Conservation (phyloP, 1,140 invertebrate genomes). For the Meloidogyne floridensis region DNA sequence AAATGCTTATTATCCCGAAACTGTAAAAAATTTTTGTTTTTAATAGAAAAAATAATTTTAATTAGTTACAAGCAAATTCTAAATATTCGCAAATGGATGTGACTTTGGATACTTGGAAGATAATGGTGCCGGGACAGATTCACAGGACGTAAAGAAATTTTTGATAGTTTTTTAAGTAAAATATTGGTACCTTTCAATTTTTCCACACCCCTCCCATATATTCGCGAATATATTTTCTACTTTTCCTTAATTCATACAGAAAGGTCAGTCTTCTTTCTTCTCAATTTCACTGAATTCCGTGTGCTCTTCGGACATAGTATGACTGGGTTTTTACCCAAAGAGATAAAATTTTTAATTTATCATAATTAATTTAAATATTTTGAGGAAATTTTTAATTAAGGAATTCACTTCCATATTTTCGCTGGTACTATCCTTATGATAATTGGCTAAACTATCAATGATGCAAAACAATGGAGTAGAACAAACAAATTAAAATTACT, state of each 20-base stretch:
- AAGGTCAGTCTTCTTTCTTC: too few species aligned
- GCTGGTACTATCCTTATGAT: conserved; percentile 30
- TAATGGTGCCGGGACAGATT: conserved; percentile 27
- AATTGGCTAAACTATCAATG: conserved; percentile 23
- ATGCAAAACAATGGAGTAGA: neutral
- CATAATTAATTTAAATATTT: too few species aligned
- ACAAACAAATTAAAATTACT: neutral
- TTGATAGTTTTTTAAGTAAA: neutral
- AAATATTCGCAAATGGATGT: conserved; percentile 25
- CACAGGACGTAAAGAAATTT: conserved; percentile 13
- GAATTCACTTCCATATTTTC: conserved; percentile 23
- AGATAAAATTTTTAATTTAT: too few species aligned
- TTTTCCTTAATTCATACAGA: too few species aligned
- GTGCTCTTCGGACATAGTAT: too few species aligned
- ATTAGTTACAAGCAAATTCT: neutral
- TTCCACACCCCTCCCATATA: too few species aligned
- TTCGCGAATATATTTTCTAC: too few species aligned
- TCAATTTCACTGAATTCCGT: too few species aligned
- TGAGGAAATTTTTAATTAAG: neutral
- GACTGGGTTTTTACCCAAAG: too few species aligned
- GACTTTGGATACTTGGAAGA: conserved; percentile 26
- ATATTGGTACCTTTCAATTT: too few species aligned
- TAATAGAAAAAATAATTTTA: neutral
- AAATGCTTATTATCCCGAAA: conserved; percentile 29
- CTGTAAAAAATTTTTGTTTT: neutral